Evolutionary conservation across 2,888 invertebrate genomes (phyloP).

Genomic region (Cheilosia urbana): DNA sequence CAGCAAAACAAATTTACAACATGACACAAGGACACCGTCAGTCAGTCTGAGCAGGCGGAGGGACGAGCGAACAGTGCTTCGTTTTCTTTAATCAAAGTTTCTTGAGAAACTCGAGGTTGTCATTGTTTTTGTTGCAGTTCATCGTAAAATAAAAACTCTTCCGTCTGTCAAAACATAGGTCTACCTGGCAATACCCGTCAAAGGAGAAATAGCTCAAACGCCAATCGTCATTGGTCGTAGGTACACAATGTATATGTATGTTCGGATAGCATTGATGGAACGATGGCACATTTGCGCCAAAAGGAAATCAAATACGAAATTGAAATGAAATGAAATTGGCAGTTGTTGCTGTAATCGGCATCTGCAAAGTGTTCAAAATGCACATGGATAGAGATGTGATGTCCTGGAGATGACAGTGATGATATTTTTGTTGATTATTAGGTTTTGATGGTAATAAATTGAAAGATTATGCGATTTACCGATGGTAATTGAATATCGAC

Average conservation of each 20-base stretch:
- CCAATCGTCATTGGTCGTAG: conserved; percentile 21
- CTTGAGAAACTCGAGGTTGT: conserved; percentile 21
- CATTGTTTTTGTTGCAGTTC: conserved; percentile 27
- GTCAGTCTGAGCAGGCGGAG: background rate
- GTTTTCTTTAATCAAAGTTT: conserved; percentile 69
- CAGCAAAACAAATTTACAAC: conserved; percentile 39
- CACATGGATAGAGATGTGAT: conserved; percentile 39
- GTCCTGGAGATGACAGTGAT: conserved; percentile 34
- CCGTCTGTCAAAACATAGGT: background rate
- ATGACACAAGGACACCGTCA: conserved; percentile 31
- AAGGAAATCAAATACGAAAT: conserved; percentile 60
- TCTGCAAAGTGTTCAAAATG: background rate
- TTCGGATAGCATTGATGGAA: background rate
- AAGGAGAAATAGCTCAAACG: conserved; percentile 40
- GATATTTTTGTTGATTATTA: conserved; percentile 71
- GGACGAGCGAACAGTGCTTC: conserved; percentile 36
- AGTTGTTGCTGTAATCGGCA: conserved; percentile 25
- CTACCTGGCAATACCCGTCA: background rate
- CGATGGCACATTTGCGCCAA: conserved; percentile 31
- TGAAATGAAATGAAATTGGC: conserved; percentile 68
- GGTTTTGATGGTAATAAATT: conserved; percentile 72
- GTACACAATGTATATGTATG: background rate
- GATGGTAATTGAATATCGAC: conserved; percentile 72
- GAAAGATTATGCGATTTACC: conserved; percentile 70
- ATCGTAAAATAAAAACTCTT: background rate